Conservation (phyloP, 2,797 vertebrate genomes). For the Oreochromis mossambicus region DNA sequence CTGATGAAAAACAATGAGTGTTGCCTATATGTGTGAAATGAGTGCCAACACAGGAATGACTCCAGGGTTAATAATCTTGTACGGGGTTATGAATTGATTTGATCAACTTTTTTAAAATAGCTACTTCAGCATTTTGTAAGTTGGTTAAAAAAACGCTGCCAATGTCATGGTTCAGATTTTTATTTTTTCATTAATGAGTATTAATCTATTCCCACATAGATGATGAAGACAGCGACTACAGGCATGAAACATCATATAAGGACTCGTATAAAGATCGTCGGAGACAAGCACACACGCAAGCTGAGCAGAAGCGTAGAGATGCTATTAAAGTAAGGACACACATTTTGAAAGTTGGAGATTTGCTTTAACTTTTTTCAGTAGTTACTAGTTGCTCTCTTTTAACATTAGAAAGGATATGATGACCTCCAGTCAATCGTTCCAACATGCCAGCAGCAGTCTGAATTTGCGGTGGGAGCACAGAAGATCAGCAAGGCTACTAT, state of each 20-base stretch:
- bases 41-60: neutral
- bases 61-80: neutral
- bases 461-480: constrained; percentile 88
- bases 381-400: neutral
- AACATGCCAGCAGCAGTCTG: constrained; percentile 93
- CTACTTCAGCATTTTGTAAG: neutral
- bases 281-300: constrained; percentile 91
- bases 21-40: neutral
- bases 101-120: neutral
- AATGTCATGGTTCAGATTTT: neutral
- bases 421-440: constrained; percentile 95
- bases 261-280: constrained; percentile 91
- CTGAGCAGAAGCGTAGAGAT: constrained; percentile 92
- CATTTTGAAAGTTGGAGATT: neutral
- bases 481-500: constrained; percentile 97
- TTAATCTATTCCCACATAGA: constrained; percentile 68
- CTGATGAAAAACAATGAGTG: neutral
- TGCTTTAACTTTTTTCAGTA: neutral
- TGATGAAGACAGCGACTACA: constrained; percentile 96
- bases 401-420: constrained; percentile 92
- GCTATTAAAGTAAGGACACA: constrained; percentile 87
- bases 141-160: neutral
- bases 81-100: neutral
- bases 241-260: constrained; percentile 86
- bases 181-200: neutral